A percentile compares a stretch with the other conserved stretches of the same genome.
Conservation (phyloP, 23 tunicate genomes). For the Clavelina lepadiformis region DNA sequence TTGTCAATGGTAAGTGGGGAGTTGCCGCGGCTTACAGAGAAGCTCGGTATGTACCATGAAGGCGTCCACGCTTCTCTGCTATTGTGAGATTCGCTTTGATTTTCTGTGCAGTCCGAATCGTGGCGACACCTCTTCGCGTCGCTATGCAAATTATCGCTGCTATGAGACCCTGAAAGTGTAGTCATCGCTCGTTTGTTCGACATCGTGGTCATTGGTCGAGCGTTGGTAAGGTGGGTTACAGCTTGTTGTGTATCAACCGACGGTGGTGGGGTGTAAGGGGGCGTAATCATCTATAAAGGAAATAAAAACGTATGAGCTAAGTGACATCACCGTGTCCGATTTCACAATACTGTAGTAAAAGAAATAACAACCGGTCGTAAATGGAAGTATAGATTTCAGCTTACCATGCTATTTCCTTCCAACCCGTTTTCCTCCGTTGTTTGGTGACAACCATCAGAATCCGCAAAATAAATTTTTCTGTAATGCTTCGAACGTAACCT, state of each 20-base stretch:
- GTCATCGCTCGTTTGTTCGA: constrained; percentile 56
- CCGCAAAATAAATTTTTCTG: constrained; percentile 52
- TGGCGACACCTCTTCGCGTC: constrained; percentile 38
- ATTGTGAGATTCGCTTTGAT: constrained; percentile 12
- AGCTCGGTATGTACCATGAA: constrained; percentile 43
- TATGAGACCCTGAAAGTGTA: constrained; percentile 47
- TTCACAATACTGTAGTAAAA: background rate
- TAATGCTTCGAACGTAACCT: constrained; percentile 67
- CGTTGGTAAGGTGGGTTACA: constrained; percentile 51
- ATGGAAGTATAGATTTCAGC: background rate
- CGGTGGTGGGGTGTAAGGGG: constrained; percentile 77
- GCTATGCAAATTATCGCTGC: constrained; percentile 16
- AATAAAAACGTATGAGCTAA: background rate
- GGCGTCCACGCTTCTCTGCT: constrained; percentile 15
- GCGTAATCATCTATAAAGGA: constrained; percentile 36
- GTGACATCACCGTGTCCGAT: too few species aligned
- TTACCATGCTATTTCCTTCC: constrained; percentile 4
- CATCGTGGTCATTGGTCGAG: constrained; percentile 60
- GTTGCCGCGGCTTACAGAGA: constrained; percentile 47
- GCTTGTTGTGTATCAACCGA: constrained; percentile 58
- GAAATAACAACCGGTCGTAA: background rate
- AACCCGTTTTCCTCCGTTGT: background rate
- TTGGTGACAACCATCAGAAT: too few species aligned
- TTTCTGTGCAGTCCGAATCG: constrained; percentile 37
- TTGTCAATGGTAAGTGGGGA: constrained; percentile 45